A percentile compares a stretch with the other conserved stretches of the same genome.
Conservation (phyloP, 1,140 invertebrate species). For the Colletes latitarsis region DNA sequence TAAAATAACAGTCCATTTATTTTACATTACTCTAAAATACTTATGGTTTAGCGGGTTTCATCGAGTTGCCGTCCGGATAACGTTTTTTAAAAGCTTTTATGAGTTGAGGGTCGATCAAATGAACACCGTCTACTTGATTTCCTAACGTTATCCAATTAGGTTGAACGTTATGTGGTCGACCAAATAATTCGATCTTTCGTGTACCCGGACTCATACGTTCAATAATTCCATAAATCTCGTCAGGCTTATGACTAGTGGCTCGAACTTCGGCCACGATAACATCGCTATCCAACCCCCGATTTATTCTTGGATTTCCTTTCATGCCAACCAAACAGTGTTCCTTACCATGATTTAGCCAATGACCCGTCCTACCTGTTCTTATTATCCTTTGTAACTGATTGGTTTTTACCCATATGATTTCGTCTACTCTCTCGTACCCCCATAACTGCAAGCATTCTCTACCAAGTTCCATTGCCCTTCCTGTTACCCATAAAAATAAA, state of each 20-base stretch:
- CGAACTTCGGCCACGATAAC: slow-evolving; percentile 99
- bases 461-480: slow-evolving; percentile 98
- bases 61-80: slow-evolving; percentile 96
- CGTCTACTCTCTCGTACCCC: slow-evolving; percentile 98
- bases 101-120: slow-evolving; percentile 95
- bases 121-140: slow-evolving; percentile 97
- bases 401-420: slow-evolving; percentile 99
- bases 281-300: slow-evolving; percentile 97
- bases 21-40: slow-evolving; percentile 5
- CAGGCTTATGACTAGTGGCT: slow-evolving; percentile 98
- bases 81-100: slow-evolving; percentile 93
- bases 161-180: slow-evolving; percentile 97
- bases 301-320: slow-evolving; percentile 96
- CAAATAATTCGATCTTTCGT: slow-evolving; percentile 98
- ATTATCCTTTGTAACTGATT: slow-evolving; percentile 99
- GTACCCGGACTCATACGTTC: slow-evolving; percentile 94
- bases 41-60: slow-evolving; percentile 82
- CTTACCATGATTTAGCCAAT: slow-evolving; percentile 99
- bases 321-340: slow-evolving; percentile 98
- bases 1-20: slow-evolving; percentile 32
- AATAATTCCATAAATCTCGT: slow-evolving; percentile 98
- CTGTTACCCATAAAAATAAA: slow-evolving; percentile 99
- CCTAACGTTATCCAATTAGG: slow-evolving; percentile 99
- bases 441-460: slow-evolving; percentile 95
- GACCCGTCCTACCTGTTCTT: slow-evolving; percentile 96